phyloP scores from a whole-genome alignment of 2,888 invertebrate species.

The Drosophila monieri region DNA sequence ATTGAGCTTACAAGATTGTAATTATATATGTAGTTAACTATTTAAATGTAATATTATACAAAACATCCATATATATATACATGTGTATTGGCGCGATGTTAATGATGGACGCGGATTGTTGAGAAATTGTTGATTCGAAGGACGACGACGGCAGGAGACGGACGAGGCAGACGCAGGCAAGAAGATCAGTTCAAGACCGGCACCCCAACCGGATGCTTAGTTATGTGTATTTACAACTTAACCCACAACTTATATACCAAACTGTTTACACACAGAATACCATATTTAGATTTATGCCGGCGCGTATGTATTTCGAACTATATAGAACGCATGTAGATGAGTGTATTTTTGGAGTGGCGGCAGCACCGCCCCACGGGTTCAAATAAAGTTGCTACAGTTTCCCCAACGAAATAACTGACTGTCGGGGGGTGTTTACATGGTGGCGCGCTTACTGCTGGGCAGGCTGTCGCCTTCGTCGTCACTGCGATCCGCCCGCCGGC shows the following conservation, averaged over 20 bases:
- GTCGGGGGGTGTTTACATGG: constrained; percentile 42
- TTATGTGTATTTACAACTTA: constrained; percentile 38
- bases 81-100: constrained; percentile 6
- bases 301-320: constrained; percentile 27
- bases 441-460: constrained; percentile 63
- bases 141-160: constrained; percentile 3
- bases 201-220: constrained; percentile 17
- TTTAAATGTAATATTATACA: constrained; percentile 40
- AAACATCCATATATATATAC: constrained; percentile 1
- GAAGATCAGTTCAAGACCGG: neutral
- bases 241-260: constrained; percentile 24
- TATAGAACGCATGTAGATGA: constrained; percentile 13
- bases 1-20: constrained; percentile 46
- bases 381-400: constrained; percentile 43
- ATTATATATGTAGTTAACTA: constrained; percentile 42
- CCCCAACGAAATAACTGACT: neutral
- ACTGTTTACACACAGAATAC: constrained; percentile 16
- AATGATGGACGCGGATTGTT: constrained; percentile 10
- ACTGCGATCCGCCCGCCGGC: constrained; percentile 75
- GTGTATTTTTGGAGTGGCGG: constrained; percentile 29
- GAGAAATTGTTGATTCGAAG: constrained; percentile 11
- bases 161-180: neutral
- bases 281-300: constrained; percentile 32
- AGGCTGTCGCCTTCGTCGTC: constrained; percentile 68
- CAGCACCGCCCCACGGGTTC: constrained; percentile 7